phyloP scores from a whole-genome alignment of 2,113 vertebrate species.

The Oceanites oceanicus region DNA sequence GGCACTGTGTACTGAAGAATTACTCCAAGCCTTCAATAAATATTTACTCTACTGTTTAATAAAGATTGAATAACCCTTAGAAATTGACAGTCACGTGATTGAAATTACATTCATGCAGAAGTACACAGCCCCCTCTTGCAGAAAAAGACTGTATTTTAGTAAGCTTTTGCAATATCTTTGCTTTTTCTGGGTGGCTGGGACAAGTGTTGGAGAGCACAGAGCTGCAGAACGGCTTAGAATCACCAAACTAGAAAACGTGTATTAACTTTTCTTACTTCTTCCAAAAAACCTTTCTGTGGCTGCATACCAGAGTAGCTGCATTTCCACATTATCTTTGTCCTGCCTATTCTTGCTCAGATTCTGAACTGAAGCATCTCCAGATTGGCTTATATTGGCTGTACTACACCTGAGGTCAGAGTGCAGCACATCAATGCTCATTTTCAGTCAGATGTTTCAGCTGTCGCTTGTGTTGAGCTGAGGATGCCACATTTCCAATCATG shows the following conservation, averaged over 20 bases:
- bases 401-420: neutral
- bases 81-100: neutral
- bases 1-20: neutral
- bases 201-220: neutral
- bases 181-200: neutral
- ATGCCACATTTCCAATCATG: neutral
- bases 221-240: neutral
- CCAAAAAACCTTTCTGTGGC: neutral
- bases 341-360: neutral
- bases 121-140: neutral
- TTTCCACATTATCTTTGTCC: neutral
- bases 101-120: neutral
- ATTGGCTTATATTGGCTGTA: neutral
- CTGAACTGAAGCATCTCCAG: neutral
- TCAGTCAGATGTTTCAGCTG: neutral
- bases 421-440: neutral
- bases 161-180: neutral
- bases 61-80: neutral
- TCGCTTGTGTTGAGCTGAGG: neutral
- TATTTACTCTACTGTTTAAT: slow-evolving; percentile 6
- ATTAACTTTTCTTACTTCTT: neutral
- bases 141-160: neutral
- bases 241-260: neutral
- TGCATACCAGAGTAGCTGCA: neutral
- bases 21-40: neutral